Percentiles rank a stretch among this genome's conserved stretches.
phyloP scores from a whole-genome alignment of 2,113 vertebrate species.

The Pseudorasbora parva region DNA sequence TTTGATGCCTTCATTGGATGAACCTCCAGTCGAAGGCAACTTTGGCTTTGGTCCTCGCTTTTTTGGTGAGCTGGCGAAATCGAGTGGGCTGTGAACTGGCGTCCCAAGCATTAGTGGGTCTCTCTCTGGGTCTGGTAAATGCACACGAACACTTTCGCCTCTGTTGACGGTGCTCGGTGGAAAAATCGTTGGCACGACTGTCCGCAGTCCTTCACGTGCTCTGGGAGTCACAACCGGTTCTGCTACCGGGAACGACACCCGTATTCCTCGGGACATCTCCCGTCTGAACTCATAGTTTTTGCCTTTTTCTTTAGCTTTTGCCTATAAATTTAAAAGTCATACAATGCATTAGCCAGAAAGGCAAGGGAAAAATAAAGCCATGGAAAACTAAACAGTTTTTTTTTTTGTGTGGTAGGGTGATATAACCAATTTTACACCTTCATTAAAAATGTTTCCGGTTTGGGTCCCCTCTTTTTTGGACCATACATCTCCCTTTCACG shows the following conservation, averaged over 20 bases:
- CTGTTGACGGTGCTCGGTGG: conserved; percentile 83
- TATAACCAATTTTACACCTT: conserved; percentile 79
- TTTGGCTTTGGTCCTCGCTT: conserved; percentile 90
- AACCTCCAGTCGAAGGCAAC: conserved; percentile 51
- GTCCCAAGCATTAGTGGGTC: conserved; percentile 54
- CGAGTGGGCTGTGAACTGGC: conserved; percentile 45
- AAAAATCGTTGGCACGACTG: conserved; percentile 84
- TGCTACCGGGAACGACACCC: conserved; percentile 87
- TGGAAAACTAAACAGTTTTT: background rate
- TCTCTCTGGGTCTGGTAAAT: conserved; percentile 63
- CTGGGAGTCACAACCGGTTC: conserved; percentile 88
- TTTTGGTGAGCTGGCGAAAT: conserved; percentile 74
- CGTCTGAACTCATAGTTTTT: conserved; percentile 91
- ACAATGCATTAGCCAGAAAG: background rate
- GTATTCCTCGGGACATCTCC: conserved; percentile 83
- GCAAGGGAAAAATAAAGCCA: background rate
- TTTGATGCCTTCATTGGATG: conserved; percentile 66
- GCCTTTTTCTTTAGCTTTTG: conserved; percentile 87
- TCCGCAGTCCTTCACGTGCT: conserved; percentile 89
- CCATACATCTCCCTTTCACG: conserved; percentile 94
- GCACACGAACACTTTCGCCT: conserved; percentile 75
- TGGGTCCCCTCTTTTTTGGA: conserved; percentile 96
- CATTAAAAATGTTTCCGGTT: conserved; percentile 94
- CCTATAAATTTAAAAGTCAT: conserved; percentile 66
- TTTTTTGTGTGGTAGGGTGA: no score